phyloP scores from a whole-genome alignment of 2,888 invertebrate genomes.

The Calliscelio sp. region DNA sequence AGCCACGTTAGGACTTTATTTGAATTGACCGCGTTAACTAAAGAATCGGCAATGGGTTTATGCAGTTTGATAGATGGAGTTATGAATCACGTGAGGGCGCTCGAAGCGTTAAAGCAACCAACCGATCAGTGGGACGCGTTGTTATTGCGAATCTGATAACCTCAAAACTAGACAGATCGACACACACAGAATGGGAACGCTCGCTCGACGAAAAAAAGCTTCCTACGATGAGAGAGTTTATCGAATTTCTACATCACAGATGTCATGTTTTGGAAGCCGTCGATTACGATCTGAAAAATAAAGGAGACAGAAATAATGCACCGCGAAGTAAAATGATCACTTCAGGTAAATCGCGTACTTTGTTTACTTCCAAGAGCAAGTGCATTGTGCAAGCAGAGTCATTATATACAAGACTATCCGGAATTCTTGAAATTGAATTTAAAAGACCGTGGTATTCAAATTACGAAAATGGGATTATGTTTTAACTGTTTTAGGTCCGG shows the following conservation, averaged over 20 bases:
- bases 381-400: slow-evolving; percentile 8
- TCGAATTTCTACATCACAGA: slow-evolving; percentile 11
- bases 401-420: slow-evolving; percentile 28
- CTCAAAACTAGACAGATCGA: slow-evolving; percentile 30
- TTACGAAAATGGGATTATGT: slow-evolving; percentile 30
- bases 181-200: slow-evolving; percentile 22
- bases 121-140: slow-evolving; percentile 42
- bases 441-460: background rate
- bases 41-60: background rate
- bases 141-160: slow-evolving; percentile 34
- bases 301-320: background rate
- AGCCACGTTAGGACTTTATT: slow-evolving; percentile 10
- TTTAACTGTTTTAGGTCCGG: slow-evolving; percentile 23
- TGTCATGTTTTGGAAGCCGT: slow-evolving; percentile 33
- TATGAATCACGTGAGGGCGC: slow-evolving; percentile 25
- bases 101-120: slow-evolving; percentile 21
- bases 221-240: background rate
- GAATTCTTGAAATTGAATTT: slow-evolving; percentile 35
- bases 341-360: background rate
- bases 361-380: background rate
- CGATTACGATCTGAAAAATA: slow-evolving; percentile 5
- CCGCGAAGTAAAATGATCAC: no score
- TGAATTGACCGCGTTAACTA: background rate
- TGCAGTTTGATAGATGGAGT: slow-evolving; percentile 2
- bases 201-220: background rate